These are phyloP conservation scores for Amblyopsis hoosieri DNA, from an alignment of 2,797 vertebrate species.

Conservation along the genomic window DNA sequence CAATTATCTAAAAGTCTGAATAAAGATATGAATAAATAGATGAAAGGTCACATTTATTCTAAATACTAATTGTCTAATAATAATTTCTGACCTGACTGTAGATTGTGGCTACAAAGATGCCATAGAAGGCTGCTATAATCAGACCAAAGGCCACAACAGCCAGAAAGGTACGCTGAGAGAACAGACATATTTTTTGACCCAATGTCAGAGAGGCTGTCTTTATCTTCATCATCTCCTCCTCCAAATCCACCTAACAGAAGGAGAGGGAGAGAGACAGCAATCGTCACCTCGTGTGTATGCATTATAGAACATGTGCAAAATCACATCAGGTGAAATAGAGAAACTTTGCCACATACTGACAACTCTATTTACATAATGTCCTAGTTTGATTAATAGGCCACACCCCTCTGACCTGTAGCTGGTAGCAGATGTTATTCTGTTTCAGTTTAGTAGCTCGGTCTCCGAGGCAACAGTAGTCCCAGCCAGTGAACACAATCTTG, in stretches of 20 bases:
- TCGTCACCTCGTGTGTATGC: neutral
- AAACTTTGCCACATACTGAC: neutral
- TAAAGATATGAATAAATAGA: neutral
- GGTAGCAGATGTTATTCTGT: constrained; percentile 82
- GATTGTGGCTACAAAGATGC: constrained; percentile 70
- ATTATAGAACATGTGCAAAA: neutral
- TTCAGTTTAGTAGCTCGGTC: constrained; percentile 75
- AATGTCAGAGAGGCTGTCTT: constrained; percentile 70
- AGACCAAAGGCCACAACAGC: constrained; percentile 69
- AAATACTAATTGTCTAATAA: neutral
- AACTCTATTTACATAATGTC: neutral
- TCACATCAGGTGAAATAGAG: neutral
- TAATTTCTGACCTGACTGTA: constrained; percentile 74
- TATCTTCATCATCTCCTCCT: constrained; percentile 77
- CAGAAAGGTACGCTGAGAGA: constrained; percentile 67
- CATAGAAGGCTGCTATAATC: constrained; percentile 74
- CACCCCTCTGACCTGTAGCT: constrained; percentile 78
- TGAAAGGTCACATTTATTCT: neutral
- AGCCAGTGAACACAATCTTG: constrained; percentile 81
- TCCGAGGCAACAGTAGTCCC: constrained; percentile 85
- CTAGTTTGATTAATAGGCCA: neutral
- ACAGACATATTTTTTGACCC: constrained; percentile 64
- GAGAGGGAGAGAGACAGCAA: neutral
- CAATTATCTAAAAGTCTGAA: neutral
- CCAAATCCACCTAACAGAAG: constrained; percentile 83